Evolutionary conservation across 2,113 vertebrate species (phyloP), one percentile per base, ranked within the genome.

Genomic region (Phaetusa simplex): DNA sequence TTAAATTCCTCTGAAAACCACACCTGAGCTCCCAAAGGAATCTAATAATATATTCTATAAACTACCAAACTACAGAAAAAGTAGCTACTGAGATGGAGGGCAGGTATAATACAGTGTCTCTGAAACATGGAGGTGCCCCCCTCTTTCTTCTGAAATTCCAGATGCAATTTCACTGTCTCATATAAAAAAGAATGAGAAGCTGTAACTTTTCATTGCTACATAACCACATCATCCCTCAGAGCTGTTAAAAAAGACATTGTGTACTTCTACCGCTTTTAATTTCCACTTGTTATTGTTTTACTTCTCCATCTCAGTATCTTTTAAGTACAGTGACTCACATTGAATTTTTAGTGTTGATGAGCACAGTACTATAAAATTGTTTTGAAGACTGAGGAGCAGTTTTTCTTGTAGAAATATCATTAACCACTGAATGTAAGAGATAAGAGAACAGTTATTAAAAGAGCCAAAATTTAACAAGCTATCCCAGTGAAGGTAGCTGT

Each of bases 201-300:
- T 90, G 34, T 93, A 93, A 92, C 52, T 93, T 95, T 93, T 96
- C 82, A 84, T 92, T 93, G 72, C 80, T 83, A 64, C 29, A 61
- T 95, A 93, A 93, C 65, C 61, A 94, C 43, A 91, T 59, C 47
- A 84, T 82, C 65, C 42, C 61, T 73, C 65, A 61, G 81, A 94
- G 70, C 73, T 79, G 79, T 91, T 94, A 76, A 93, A 88, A 80
- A 79, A 93, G 56, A 49, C 38, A 77, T 29, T 58, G 72, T 84
- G 42, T 74, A 79, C 64, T 95, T 94, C 59, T 70, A 69, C 45
- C 1, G 20, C 85, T 92, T 88, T 92, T 93, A 93, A 94, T 94
- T 95, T 96, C 71, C 47, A 81, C 64, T 88, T 91, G 23, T 92
- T 95, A 65, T 61, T 86, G 79, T 83, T 92, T 93, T 88, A 86